phyloP scores from a whole-genome alignment of 2,797 vertebrate species.

The Todus mexicanus region DNA sequence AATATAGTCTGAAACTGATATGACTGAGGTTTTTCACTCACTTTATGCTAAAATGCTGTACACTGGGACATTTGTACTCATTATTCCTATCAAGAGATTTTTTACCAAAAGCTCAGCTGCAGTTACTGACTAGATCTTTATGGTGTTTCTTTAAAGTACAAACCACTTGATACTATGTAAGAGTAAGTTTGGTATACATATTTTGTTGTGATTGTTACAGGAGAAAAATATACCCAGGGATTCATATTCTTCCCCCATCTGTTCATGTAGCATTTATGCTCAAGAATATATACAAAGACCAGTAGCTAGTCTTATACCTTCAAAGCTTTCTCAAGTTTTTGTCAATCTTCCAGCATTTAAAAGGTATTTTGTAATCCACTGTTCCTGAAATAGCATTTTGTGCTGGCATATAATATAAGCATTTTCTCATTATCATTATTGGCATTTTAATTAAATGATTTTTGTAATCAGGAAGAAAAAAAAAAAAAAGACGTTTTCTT shows the following conservation, averaged over 20 bases:
- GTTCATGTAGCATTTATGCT: neutral
- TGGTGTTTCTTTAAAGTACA: neutral
- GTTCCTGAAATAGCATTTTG: neutral
- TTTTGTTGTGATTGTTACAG: neutral
- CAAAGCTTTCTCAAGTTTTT: neutral
- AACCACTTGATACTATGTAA: neutral
- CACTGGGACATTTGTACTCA: neutral
- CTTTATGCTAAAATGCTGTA: neutral
- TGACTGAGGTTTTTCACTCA: neutral
- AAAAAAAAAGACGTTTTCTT: neutral
- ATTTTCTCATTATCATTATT: neutral
- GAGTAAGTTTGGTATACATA: neutral
- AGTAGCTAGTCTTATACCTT: neutral
- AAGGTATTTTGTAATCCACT: neutral
- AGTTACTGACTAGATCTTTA: neutral
- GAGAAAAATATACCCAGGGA: neutral
- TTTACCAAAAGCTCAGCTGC: neutral
- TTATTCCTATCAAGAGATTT: neutral
- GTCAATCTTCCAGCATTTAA: neutral
- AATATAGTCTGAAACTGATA: neutral
- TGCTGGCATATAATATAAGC: neutral
- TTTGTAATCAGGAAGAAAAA: neutral
- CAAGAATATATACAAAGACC: neutral
- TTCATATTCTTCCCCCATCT: neutral
- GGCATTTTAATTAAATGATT: neutral